phyloP scores from a whole-genome alignment of 2,113 vertebrate species.

The Azemiops feae region DNA sequence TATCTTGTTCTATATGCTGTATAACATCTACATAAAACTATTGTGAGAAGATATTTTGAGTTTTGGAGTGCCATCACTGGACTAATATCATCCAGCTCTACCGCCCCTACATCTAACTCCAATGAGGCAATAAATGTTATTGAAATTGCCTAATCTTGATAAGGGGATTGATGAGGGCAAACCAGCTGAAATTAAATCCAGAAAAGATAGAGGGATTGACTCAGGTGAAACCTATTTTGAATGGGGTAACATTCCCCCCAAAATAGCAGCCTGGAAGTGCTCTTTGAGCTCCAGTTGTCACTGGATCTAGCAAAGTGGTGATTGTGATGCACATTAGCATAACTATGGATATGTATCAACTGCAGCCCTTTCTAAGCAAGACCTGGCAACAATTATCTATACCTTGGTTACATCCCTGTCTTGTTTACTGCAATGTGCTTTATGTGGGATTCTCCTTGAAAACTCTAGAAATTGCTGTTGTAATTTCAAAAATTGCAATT shows the following conservation, averaged over 20 bases:
- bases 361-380: background rate
- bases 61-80: background rate
- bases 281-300: background rate
- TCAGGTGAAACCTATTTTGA: background rate
- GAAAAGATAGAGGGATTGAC: background rate
- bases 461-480: background rate
- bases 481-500: too few relatives aligned
- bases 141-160: background rate
- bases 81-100: background rate
- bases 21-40: background rate
- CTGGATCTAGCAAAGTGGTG: background rate
- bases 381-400: background rate
- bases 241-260: background rate
- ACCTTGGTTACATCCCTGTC: background rate
- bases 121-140: background rate
- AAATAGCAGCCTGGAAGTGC: background rate
- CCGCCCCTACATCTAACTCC: background rate
- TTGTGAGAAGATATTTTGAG: background rate
- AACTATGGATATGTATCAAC: background rate
- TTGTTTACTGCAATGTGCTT: background rate
- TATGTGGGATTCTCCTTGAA: background rate
- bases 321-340: background rate
- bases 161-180: background rate
- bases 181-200: background rate
- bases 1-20: too few relatives aligned